Evolutionary conservation across 2,797 vertebrate genomes (phyloP).

Genomic region (Melanotaenia pygmaea): DNA sequence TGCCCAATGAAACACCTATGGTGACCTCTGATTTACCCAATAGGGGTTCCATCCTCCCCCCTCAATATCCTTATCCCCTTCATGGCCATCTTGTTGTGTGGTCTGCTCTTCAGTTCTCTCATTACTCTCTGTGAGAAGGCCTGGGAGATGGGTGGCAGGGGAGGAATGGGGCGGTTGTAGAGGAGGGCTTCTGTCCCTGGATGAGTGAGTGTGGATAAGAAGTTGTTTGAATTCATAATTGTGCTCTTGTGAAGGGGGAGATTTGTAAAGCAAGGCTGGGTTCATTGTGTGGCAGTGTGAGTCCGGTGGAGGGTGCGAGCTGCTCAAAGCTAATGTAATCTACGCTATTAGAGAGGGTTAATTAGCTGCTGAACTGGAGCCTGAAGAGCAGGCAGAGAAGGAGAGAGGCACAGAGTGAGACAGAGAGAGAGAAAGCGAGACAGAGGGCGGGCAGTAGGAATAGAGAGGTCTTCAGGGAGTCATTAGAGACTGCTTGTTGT

Average conservation of each 20-base stretch:
- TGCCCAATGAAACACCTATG: constrained; percentile 78
- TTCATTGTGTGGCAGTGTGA: constrained; percentile 86
- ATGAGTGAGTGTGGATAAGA: constrained; percentile 87
- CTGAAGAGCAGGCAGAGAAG: constrained; percentile 76
- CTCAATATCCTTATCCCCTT: constrained; percentile 55
- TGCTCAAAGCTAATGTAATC: constrained; percentile 90
- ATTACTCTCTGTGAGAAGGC: constrained; percentile 78
- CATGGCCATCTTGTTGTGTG: constrained; percentile 81
- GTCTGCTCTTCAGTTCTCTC: constrained; percentile 79
- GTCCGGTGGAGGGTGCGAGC: constrained; percentile 84
- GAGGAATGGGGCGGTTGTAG: constrained; percentile 66
- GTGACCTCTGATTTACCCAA: constrained; percentile 81
- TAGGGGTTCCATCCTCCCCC: constrained; percentile 52
- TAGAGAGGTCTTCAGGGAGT: constrained; percentile 83
- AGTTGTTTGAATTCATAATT: constrained; percentile 90
- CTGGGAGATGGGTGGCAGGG: constrained; percentile 73
- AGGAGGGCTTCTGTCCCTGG: constrained; percentile 79
- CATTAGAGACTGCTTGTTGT: constrained; percentile 83
- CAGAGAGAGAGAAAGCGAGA: constrained; percentile 46
- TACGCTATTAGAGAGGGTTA: constrained; percentile 90
- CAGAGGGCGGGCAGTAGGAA: constrained; percentile 71
- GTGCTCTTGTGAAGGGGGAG: constrained; percentile 85
- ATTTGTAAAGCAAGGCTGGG: constrained; percentile 88
- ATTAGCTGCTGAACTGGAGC: constrained; percentile 87
- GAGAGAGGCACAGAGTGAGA: constrained; percentile 56